phyloP scores from a whole-genome alignment of 2,113 vertebrate genomes.

The Romanogobio albipinnatus region DNA sequence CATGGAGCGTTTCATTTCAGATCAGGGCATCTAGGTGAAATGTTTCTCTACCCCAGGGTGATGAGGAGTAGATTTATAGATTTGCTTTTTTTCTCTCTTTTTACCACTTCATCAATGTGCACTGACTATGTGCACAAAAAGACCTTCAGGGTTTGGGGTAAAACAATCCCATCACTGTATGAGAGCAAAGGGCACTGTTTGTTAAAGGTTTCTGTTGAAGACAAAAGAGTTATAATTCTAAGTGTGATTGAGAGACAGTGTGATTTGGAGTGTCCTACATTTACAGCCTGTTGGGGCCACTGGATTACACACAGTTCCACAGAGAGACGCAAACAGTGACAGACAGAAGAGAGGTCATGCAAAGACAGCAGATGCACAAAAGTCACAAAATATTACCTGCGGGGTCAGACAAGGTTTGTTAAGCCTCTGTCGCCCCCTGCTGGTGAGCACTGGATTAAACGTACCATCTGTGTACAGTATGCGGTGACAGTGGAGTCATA shows the following conservation, averaged over 20 bases:
- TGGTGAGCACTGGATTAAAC: constrained; percentile 40
- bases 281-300: constrained; percentile 32
- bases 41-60: constrained; percentile 22
- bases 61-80: constrained; percentile 40
- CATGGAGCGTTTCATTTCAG: constrained; percentile 38
- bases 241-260: neutral
- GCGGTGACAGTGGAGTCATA: neutral
- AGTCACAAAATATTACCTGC: constrained; percentile 22
- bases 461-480: neutral
- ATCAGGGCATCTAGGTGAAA: constrained; percentile 40
- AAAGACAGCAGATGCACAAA: constrained; percentile 18
- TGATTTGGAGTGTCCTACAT: constrained; percentile 15
- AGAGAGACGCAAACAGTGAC: constrained; percentile 11
- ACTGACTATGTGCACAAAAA: neutral
- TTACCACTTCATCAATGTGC: constrained; percentile 39
- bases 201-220: neutral
- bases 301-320: constrained; percentile 17
- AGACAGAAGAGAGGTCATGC: constrained; percentile 38
- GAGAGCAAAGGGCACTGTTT: neutral
- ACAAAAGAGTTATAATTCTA: neutral
- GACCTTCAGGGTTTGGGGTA: constrained; percentile 31
- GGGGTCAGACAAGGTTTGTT: constrained; percentile 41
- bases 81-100: constrained; percentile 19
- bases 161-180: constrained; percentile 32
- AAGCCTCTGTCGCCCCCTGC: constrained; percentile 59